A percentile compares a stretch with the other conserved stretches of the same genome.
Conservation (phyloP, 2,888 invertebrate genomes). For the Agonopterix subpropinquella region DNA sequence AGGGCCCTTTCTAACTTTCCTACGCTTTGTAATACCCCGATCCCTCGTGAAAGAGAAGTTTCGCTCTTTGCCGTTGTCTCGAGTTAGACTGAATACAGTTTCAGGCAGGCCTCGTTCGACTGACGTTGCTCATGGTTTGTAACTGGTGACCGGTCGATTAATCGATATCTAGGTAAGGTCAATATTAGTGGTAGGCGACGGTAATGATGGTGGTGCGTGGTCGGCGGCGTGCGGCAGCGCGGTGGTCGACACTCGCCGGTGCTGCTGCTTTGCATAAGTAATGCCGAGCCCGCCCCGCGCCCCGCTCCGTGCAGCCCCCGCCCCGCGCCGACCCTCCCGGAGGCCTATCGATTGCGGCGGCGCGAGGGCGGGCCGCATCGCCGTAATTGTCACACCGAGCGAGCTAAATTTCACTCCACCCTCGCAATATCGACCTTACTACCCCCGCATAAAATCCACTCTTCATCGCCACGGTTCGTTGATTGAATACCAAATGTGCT, state of each 20-base stretch:
- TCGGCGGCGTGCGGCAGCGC: slow-evolving; percentile 13
- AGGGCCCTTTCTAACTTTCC: slow-evolving; percentile 36
- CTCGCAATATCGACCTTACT: slow-evolving; percentile 61
- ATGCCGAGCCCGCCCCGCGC: slow-evolving; percentile 28
- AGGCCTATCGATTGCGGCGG: slow-evolving; percentile 83
- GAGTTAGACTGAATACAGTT: neutral
- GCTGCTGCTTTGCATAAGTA: slow-evolving; percentile 73
- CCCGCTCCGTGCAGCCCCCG: slow-evolving; percentile 15
- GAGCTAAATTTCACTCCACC: slow-evolving; percentile 56
- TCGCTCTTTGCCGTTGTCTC: slow-evolving; percentile 12
- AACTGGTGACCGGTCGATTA: slow-evolving; percentile 20
- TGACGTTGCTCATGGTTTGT: neutral
- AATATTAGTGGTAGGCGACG: slow-evolving; percentile 18
- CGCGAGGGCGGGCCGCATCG: slow-evolving; percentile 73
- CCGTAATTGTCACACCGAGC: slow-evolving; percentile 74
- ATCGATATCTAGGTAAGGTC: slow-evolving; percentile 32
- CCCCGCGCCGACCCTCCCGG: slow-evolving; percentile 71
- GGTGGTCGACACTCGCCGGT: slow-evolving; percentile 11
- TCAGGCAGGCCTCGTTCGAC: slow-evolving; percentile 6
- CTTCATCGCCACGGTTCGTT: slow-evolving; percentile 32
- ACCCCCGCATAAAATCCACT: slow-evolving; percentile 53
- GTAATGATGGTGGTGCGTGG: slow-evolving; percentile 15
- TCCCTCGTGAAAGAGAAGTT: slow-evolving; percentile 32
- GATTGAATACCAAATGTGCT: slow-evolving; percentile 68
- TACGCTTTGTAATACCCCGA: slow-evolving; percentile 14